Evolutionary conservation across 2,797 vertebrate species (phyloP), one percentile per base, ranked within the genome.

Genomic region (Falco naumanni): DNA sequence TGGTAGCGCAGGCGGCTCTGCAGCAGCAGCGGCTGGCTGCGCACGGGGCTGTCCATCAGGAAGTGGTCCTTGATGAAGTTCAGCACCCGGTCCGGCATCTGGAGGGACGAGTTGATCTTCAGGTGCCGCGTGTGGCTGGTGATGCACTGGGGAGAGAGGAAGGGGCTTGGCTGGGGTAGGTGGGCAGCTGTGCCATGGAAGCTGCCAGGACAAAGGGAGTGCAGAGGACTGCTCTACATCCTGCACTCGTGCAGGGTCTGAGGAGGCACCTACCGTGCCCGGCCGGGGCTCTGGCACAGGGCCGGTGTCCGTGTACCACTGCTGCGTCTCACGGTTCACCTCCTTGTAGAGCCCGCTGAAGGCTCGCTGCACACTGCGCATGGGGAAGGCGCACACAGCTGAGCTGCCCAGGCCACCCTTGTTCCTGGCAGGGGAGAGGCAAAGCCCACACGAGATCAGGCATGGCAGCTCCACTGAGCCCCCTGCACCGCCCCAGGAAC

Each of bases 21-120:
- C 50, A 99, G 97, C 66, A 99, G 98, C 77, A 99, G 97, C 0
- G 99, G 98, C 88, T 95, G 98, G 97, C 99, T 99, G 92, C 99
- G 99, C 87, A 99, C 98, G 0, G 99, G 98, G 33, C 93, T 98
- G 80, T 99, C 99, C 99, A 99, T 99, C 96, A 99, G 97, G 97
- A 99, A 99, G 97, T 99, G 99, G 95, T 99, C 99, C 97, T 99
- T 99, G 92, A 99, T 98, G 53, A 99, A 99, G 98, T 99, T 99
- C 77, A 99, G 98, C 96, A 99, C 99, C 33, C 99, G 99, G 97
- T 99, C 99, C 0, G 99, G 99, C 98, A 99, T 99, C 97, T 99
- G 99, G 64, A 99, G 98, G 0, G 99, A 99, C 0, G 99, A 99
- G 80, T 96, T 97, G 97, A 99, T 99, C 97, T 97, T 98, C 95